Evolutionary conservation across 2,113 vertebrate genomes (phyloP).

Genomic region (Cyanoderma ruficeps): DNA sequence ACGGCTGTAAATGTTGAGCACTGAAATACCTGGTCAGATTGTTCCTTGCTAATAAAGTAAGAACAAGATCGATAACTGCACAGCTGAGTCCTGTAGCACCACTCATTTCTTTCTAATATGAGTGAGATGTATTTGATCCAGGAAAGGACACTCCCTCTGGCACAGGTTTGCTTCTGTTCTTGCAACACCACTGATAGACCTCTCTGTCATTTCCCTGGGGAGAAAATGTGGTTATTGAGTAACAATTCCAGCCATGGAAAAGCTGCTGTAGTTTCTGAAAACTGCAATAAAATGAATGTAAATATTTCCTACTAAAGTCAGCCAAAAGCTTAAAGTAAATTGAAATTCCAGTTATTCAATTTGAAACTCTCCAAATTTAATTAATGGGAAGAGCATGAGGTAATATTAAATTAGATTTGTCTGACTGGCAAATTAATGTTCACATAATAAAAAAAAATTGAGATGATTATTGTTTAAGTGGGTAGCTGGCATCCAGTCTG

Average conservation of each 20-base stretch:
- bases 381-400: slow-evolving; percentile 72
- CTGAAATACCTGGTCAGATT: background rate
- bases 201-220: background rate
- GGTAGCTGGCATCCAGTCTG: slow-evolving; percentile 75
- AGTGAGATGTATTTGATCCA: background rate
- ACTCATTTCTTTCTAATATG: background rate
- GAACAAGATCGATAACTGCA: background rate
- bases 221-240: slow-evolving; percentile 2
- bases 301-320: slow-evolving; percentile 45
- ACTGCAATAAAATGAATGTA: background rate
- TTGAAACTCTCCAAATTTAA: slow-evolving; percentile 64
- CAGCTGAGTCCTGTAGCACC: background rate
- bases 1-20: background rate
- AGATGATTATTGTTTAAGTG: slow-evolving; percentile 81
- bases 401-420: slow-evolving; percentile 78
- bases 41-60: background rate
- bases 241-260: background rate
- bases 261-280: slow-evolving; percentile 14
- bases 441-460: slow-evolving; percentile 65
- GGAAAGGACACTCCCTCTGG: background rate
- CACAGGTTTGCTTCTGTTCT: background rate
- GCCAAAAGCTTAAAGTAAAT: slow-evolving; percentile 58
- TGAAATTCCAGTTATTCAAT: slow-evolving; percentile 62
- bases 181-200: background rate
- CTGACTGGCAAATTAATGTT: slow-evolving; percentile 69